Evolutionary conservation across 2,888 invertebrate species (phyloP), one percentile per base, ranked within the genome.

Genomic region (Acanthosepion pharaonis): DNA sequence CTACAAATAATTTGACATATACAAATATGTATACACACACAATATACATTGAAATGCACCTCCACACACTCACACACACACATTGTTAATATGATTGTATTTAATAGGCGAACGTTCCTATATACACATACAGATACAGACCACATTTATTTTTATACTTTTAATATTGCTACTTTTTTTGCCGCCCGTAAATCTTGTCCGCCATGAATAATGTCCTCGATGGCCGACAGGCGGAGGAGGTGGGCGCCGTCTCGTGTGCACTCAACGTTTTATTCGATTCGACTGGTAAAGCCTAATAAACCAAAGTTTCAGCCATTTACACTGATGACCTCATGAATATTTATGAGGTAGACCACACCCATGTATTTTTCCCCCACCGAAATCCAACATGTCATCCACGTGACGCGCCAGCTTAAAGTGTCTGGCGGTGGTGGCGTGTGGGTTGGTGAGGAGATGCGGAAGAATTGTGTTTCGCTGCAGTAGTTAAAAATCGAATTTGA

Each of bases 261-360:
- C 78, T 78, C n/a, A 33, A n/a, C n/a, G 78, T n/a, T 78, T 33
- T 78, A 78, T 78, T 78, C 78, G 78, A 78, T 78, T 15, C 78
- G 78, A 78, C 33, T 33, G 78, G 78, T n/a, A 78, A 78, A 78
- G n/a, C 78, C 78, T 33, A 78, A 78, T 78, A 78, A 78, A 78
- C 78, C 78, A 78, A n/a, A n/a, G n/a, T 78, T 15, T 78, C 78
- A 78, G 78, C 78, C 33, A 78, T 78, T 78, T 78, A 78, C 78
- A 78, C 78, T 78, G 78, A 78, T 78, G 78, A 78, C 78, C 78
- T 78, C 78, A 78, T 78, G 78, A 78, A 78, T 78, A 78, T 78
- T 78, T 78, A 78, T 78, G n/a, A 78, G 78, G 15, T n/a, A 11
- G 11, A n/a, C 78, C 78, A 78, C 78, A 78, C 78, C 78, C 78